Conservation (phyloP, 2,797 vertebrate genomes). For the Propithecus deckenii region DNA sequence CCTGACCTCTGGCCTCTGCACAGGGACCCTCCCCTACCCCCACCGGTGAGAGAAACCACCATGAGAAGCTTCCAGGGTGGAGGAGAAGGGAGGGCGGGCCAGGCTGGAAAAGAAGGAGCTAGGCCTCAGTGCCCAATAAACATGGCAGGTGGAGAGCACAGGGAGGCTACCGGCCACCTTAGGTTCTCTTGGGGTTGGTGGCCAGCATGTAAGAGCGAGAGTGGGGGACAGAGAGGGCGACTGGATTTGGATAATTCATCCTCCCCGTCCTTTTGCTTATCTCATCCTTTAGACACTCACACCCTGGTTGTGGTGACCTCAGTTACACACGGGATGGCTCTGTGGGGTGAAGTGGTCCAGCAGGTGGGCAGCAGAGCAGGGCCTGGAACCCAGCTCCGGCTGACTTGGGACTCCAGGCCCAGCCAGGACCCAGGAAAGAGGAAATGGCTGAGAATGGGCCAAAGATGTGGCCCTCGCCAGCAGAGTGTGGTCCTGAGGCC, state of each 20-base stretch:
- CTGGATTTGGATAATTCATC: not conserved
- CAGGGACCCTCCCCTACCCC: no score
- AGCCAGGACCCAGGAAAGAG: no score
- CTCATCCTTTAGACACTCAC: not conserved
- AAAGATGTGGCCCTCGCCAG: accelerated
- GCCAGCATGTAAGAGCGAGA: not conserved
- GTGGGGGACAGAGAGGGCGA: accelerated
- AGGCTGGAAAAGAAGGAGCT: not conserved
- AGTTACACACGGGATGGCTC: not conserved
- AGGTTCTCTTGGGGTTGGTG: accelerated
- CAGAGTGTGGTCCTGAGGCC: not conserved
- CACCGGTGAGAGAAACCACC: not conserved
- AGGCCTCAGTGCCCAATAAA: accelerated
- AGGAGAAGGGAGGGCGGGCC: not conserved
- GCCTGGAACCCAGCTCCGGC: not conserved
- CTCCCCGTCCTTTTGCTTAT: not conserved
- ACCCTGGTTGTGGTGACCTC: not conserved
- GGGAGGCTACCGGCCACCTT: accelerated
- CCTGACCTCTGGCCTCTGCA: not conserved
- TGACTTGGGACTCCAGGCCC: not conserved
- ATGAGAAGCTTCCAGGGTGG: not conserved
- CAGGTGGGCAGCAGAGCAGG: not conserved
- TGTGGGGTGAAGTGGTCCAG: no score
- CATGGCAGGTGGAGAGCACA: not conserved
- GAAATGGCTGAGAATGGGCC: not conserved